phyloP scores from a whole-genome alignment of 2,888 invertebrate genomes.

The Leuctra nigra region DNA sequence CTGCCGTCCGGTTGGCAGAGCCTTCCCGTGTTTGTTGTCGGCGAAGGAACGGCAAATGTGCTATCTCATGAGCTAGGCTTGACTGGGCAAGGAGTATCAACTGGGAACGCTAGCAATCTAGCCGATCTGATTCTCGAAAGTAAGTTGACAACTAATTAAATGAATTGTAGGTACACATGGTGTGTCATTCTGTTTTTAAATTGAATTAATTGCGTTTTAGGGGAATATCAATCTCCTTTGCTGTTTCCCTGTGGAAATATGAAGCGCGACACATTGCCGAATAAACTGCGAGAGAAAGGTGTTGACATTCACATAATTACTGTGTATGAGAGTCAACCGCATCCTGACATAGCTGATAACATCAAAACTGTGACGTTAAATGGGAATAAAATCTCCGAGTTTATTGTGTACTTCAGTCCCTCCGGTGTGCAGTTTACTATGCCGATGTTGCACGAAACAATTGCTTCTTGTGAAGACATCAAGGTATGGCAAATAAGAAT shows the following conservation, averaged over 20 bases:
- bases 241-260: constrained; percentile 52
- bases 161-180: neutral
- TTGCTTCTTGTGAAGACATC: constrained; percentile 28
- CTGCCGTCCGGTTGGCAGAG: constrained; percentile 39
- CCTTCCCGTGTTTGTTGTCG: constrained; percentile 47
- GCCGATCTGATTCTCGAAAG: constrained; percentile 45
- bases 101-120: constrained; percentile 48
- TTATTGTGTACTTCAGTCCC: constrained; percentile 52
- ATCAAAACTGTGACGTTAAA: constrained; percentile 38
- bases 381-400: constrained; percentile 42
- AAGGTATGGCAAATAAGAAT: constrained; percentile 20
- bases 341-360: constrained; percentile 42
- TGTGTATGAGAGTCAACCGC: constrained; percentile 49
- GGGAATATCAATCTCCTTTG: constrained; percentile 40
- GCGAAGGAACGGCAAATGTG: constrained; percentile 47
- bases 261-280: constrained; percentile 45
- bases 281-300: constrained; percentile 40
- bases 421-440: constrained; percentile 47
- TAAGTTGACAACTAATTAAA: constrained; percentile 31
- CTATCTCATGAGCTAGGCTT: constrained; percentile 42
- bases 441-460: constrained; percentile 40
- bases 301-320: constrained; percentile 43
- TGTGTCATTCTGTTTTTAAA: too few relatives aligned
- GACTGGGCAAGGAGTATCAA: constrained; percentile 45
- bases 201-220: constrained; percentile 26